Percentiles rank a stretch among this genome's conserved stretches.
Conservation (phyloP, 2,113 vertebrate species). For the Tonatia bakeri region DNA sequence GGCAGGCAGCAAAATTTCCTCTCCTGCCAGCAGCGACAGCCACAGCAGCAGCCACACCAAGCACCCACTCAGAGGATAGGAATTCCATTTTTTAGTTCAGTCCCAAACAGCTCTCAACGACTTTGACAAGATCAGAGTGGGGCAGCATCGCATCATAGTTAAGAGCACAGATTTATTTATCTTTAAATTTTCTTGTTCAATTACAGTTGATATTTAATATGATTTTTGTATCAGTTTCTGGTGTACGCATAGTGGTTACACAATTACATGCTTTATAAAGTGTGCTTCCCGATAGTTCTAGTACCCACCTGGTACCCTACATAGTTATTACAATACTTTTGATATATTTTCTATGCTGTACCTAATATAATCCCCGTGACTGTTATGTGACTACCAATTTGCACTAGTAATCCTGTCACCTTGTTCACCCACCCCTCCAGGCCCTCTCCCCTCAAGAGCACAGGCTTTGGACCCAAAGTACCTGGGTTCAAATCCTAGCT, state of each 20-base stretch:
- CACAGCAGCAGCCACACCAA: not conserved
- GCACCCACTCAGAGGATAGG: not conserved
- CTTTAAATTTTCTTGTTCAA: not conserved
- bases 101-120: not conserved
- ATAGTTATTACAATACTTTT: not conserved
- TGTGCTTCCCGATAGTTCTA: not conserved
- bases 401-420: not conserved
- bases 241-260: not conserved
- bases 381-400: not conserved
- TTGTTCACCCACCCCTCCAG: too few species aligned
- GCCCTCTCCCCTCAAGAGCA: not conserved
- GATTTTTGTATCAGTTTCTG: not conserved
- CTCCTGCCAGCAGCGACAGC: not conserved
- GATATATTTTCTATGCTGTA: not conserved
- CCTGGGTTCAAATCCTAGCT: not conserved
- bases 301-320: not conserved
- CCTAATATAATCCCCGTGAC: not conserved
- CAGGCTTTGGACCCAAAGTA: not conserved
- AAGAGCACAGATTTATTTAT: not conserved
- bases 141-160: not conserved
- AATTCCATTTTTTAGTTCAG: not conserved
- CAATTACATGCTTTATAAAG: not conserved
- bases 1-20: not conserved
- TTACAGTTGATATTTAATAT: not conserved
- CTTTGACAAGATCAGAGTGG: not conserved